phyloP scores from a whole-genome alignment of 2,797 vertebrate genomes.

The Sebastes dallii region DNA sequence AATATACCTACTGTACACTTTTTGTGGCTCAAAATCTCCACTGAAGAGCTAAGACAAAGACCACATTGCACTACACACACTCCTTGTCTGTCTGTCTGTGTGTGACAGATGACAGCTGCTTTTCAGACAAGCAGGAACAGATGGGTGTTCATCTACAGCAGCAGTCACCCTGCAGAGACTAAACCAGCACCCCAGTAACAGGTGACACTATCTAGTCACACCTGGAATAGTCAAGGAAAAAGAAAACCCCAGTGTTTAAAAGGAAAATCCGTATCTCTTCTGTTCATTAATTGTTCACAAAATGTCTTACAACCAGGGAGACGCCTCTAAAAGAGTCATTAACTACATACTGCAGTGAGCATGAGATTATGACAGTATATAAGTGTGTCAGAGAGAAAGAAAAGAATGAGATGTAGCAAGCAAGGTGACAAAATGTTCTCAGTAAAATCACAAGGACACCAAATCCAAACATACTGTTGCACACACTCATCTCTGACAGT shows the following conservation, averaged over 20 bases:
- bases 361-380: background rate
- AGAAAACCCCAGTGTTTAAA: background rate
- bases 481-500: background rate
- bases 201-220: background rate
- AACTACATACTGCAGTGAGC: background rate
- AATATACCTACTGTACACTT: background rate
- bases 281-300: background rate
- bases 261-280: background rate
- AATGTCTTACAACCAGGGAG: background rate
- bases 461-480: background rate
- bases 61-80: background rate
- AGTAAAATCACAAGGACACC: slow-evolving; percentile 19
- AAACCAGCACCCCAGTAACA: background rate
- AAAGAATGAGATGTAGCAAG: background rate
- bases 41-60: background rate
- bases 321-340: background rate
- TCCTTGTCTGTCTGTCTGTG: background rate
- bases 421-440: slow-evolving; percentile 35
- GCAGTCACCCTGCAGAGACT: background rate
- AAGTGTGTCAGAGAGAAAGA: background rate
- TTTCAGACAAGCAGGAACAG: slow-evolving; percentile 33
- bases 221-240: background rate
- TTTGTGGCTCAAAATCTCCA: background rate
- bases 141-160: slow-evolving; percentile 34
- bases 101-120: slow-evolving; percentile 36